These are phyloP conservation scores for Danio aesculapii DNA, from an alignment of 2,797 vertebrate species.

Conservation along the genomic window DNA sequence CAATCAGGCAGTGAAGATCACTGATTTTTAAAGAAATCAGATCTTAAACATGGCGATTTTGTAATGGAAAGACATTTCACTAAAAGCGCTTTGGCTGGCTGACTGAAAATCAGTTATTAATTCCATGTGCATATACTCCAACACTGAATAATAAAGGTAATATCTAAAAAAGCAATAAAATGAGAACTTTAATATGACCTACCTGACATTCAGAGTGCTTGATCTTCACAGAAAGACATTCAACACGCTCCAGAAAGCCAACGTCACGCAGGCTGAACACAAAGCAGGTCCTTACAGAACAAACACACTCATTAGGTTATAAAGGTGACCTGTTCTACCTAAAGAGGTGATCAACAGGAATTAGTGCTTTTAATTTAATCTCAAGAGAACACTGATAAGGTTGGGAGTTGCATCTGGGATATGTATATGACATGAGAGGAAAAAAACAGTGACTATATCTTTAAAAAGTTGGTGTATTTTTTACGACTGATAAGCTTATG, in stretches of 20 bases:
- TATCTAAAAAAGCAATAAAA: too few relatives aligned
- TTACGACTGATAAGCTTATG: constrained; percentile 1
- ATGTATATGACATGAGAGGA: constrained; percentile 38
- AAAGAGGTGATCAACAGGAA: constrained; percentile 41
- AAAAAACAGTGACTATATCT: neutral
- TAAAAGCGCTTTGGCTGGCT: too few relatives aligned
- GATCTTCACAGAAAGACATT: neutral
- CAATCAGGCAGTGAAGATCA: too few relatives aligned
- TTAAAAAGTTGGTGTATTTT: neutral
- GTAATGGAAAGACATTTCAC: too few relatives aligned
- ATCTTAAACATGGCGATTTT: too few relatives aligned
- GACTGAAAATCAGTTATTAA: too few relatives aligned
- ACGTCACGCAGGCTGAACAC: neutral
- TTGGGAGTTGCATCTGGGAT: constrained; percentile 3
- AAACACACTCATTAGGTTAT: constrained; percentile 34
- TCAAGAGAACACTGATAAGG: constrained; percentile 18
- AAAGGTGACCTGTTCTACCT: constrained; percentile 10
- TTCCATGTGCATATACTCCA: too few relatives aligned
- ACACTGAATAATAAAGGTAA: too few relatives aligned
- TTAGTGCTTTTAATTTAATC: constrained; percentile 40
- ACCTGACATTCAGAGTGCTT: neutral
- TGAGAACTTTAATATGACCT: neutral
- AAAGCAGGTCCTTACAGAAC: neutral
- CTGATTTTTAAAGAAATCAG: too few relatives aligned
- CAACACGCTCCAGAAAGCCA: neutral